Evolutionary conservation across 2,888 invertebrate genomes (phyloP).

Genomic region (Tridacna crocea): DNA sequence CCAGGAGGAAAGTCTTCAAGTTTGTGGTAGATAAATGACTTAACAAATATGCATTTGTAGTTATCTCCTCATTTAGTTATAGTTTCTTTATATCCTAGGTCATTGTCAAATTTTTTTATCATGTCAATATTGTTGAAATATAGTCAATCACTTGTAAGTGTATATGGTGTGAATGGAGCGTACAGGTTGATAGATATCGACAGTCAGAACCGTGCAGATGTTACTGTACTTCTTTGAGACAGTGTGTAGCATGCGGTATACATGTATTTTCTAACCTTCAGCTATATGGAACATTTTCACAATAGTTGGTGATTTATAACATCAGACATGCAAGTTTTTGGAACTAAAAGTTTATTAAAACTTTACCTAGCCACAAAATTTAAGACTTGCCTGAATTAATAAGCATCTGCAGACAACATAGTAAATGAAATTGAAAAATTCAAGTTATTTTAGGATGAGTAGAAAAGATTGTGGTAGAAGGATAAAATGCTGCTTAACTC

Average conservation of each 20-base stretch:
- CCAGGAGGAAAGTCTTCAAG: slow-evolving; percentile 81
- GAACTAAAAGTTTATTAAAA: too few species aligned
- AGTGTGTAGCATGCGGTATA: too few species aligned
- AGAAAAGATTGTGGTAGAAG: too few species aligned
- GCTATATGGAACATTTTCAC: not conserved
- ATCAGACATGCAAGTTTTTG: too few species aligned
- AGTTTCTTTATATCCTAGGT: slow-evolving; percentile 17
- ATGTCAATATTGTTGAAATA: slow-evolving; percentile 6
- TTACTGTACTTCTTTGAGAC: too few species aligned
- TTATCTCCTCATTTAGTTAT: slow-evolving; percentile 16
- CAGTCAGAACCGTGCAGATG: not conserved
- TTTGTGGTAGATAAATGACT: slow-evolving; percentile 67
- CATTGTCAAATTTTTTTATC: slow-evolving; percentile 18
- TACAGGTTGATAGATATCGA: not conserved
- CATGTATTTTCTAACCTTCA: not conserved
- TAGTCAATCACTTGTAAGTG: not conserved
- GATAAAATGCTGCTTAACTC: too few species aligned
- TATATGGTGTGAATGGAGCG: not conserved
- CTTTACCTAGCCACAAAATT: too few species aligned
- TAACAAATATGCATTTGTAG: slow-evolving; percentile 1
- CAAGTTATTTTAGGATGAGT: too few species aligned
- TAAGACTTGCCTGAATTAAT: too few species aligned
- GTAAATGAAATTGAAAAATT: too few species aligned
- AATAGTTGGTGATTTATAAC: not conserved
- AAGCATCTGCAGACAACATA: too few species aligned